A percentile compares a stretch with the other conserved stretches of the same genome.
Evolutionary conservation across 2,888 invertebrate species (phyloP).

Genomic region (Nysson spinosus): DNA sequence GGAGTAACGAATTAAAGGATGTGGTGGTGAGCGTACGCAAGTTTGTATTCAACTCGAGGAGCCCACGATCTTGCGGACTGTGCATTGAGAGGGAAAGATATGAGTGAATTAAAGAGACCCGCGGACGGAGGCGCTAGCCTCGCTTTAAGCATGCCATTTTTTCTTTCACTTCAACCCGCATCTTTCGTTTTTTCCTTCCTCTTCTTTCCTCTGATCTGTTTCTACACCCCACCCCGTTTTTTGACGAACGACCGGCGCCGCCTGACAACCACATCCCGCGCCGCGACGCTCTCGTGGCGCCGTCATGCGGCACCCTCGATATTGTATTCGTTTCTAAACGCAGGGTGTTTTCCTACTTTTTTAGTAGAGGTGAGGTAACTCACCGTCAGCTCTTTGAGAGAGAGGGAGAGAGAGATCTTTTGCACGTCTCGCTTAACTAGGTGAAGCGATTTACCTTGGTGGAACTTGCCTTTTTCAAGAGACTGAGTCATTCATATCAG

Average conservation of each 20-base stretch:
- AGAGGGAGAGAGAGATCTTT: too few species aligned
- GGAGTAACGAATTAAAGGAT: slow-evolving; percentile 9
- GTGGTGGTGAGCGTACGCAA: slow-evolving; percentile 19
- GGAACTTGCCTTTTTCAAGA: too few species aligned
- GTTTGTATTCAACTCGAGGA: slow-evolving; percentile 28
- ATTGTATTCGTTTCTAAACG: slow-evolving; percentile 8
- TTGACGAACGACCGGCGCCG: slow-evolving; percentile 52
- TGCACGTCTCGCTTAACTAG: too few species aligned
- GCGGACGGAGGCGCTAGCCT: slow-evolving; percentile 33
- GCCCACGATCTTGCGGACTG: background rate
- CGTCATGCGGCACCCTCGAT: slow-evolving; percentile 56
- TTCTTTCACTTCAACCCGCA: slow-evolving; percentile 12
- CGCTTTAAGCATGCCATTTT: slow-evolving; percentile 10
- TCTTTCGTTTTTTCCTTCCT: slow-evolving; percentile 38
- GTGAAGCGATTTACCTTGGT: too few species aligned
- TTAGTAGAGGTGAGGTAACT: slow-evolving; percentile 11
- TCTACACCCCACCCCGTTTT: slow-evolving; percentile 48
- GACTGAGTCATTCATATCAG: too few species aligned
- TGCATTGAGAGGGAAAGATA: slow-evolving; percentile 8
- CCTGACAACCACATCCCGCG: slow-evolving; percentile 62
- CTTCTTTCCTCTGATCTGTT: slow-evolving; percentile 34
- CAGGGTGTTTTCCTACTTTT: slow-evolving; percentile 2
- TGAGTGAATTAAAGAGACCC: slow-evolving; percentile 17
- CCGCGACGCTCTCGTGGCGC: slow-evolving; percentile 65
- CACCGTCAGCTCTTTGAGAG: too few species aligned